Conservation (phyloP, 2,113 vertebrate genomes). For the Spermophilus dauricus region DNA sequence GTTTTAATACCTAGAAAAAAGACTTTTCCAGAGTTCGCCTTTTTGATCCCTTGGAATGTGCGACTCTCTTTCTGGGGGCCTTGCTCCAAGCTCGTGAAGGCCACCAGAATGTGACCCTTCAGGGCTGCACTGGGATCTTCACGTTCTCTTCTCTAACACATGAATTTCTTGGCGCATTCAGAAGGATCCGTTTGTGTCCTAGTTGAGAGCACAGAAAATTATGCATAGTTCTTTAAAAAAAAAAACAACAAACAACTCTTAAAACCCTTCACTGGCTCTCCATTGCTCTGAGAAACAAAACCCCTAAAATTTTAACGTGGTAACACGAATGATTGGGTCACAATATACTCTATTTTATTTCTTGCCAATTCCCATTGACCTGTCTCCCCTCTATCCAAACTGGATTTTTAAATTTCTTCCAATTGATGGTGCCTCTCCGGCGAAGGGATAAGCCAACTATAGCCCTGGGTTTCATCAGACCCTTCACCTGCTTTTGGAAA, state of each 20-base stretch:
- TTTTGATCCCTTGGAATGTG: constrained; percentile 26
- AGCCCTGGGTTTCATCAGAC: background rate
- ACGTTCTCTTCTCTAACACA: background rate
- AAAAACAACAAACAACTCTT: background rate
- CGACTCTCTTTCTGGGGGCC: constrained; percentile 26
- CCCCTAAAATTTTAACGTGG: background rate
- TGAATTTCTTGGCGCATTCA: background rate
- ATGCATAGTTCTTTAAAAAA: background rate
- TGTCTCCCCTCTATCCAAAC: background rate
- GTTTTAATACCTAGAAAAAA: background rate
- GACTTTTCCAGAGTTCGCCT: background rate
- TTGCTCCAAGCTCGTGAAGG: background rate
- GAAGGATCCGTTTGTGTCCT: background rate
- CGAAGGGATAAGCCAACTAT: background rate
- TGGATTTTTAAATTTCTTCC: no score
- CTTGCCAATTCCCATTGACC: background rate
- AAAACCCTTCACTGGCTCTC: constrained; percentile 7
- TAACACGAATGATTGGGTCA: background rate
- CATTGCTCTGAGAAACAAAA: background rate
- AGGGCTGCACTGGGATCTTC: fast-evolving
- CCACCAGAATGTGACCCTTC: background rate
- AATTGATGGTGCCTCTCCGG: no score
- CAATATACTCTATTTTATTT: background rate
- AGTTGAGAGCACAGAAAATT: background rate
- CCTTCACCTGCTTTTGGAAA: background rate